These are phyloP conservation scores for Cephus runcator DNA, from an alignment of 2,888 invertebrate genomes.

Conservation along the genomic window DNA sequence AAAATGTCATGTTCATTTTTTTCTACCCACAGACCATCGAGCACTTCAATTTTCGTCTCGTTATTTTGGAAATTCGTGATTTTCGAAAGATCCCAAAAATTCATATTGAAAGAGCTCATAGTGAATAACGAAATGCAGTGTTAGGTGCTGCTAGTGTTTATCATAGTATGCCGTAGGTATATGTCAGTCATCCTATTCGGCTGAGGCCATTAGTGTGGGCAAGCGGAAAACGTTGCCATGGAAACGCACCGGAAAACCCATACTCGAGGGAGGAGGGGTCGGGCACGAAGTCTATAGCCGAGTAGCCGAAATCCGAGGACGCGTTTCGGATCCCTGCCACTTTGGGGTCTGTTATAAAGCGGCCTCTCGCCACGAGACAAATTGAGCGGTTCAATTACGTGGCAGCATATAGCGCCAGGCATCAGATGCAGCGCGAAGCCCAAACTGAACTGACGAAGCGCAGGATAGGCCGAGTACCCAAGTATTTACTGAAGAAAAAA, in stretches of 20 bases:
- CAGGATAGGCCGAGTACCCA: neutral
- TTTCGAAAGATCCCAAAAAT: neutral
- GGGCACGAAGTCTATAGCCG: neutral
- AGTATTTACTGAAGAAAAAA: too few species aligned
- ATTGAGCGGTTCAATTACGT: neutral
- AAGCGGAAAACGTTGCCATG: slow-evolving; percentile 1
- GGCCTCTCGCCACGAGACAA: neutral
- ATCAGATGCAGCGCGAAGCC: neutral
- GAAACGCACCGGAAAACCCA: slow-evolving; percentile 1
- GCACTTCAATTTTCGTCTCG: too few species aligned
- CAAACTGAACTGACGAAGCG: neutral
- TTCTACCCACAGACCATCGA: too few species aligned
- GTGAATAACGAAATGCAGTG: neutral
- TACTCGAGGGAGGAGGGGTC: neutral
- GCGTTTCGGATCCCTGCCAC: neutral
- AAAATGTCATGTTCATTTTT: neutral
- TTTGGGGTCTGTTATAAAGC: neutral
- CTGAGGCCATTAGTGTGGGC: neutral
- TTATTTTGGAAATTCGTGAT: neutral
- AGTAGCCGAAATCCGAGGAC: slow-evolving; percentile 3
- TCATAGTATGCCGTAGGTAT: neutral
- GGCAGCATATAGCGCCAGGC: neutral
- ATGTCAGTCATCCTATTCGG: neutral
- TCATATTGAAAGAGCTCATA: neutral
- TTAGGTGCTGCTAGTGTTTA: neutral